A percentile compares a stretch with the other conserved stretches of the same genome.
Conservation (phyloP, 2,113 vertebrate species). For the Hassar affinis region DNA sequence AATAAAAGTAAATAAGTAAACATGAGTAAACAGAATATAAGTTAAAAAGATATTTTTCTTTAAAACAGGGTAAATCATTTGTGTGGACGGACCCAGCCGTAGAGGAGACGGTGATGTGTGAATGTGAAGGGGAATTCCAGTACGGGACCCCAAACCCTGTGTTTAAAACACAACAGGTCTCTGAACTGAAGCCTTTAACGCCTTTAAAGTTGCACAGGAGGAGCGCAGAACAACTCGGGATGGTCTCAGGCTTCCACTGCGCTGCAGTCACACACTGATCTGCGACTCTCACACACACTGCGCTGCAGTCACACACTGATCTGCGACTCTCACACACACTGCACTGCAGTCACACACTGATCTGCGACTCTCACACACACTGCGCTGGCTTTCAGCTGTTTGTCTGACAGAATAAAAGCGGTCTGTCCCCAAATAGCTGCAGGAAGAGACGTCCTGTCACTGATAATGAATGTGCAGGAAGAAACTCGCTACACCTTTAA, state of each 20-base stretch:
- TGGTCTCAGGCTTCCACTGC: too few relatives aligned
- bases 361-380: neutral
- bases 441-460: constrained; percentile 31
- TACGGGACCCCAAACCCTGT: neutral
- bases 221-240: neutral
- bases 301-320: neutral
- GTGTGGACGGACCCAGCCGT: too few relatives aligned
- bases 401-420: constrained; percentile 41
- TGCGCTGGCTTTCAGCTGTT: constrained; percentile 20
- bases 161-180: too few relatives aligned
- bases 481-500: constrained; percentile 45
- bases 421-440: constrained; percentile 46
- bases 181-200: too few relatives aligned
- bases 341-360: neutral
- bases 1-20: too few relatives aligned
- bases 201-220: neutral
- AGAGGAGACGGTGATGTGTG: neutral
- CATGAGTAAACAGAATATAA: too few relatives aligned
- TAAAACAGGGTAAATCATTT: too few relatives aligned
- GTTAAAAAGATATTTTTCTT: too few relatives aligned
- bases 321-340: neutral
- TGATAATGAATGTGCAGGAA: constrained; percentile 43
- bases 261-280: neutral
- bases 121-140: neutral
- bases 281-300: neutral